Base-by-base conservation (phyloP, 2,113 vertebrate species). In the Oriolus oriolus region DNA sequence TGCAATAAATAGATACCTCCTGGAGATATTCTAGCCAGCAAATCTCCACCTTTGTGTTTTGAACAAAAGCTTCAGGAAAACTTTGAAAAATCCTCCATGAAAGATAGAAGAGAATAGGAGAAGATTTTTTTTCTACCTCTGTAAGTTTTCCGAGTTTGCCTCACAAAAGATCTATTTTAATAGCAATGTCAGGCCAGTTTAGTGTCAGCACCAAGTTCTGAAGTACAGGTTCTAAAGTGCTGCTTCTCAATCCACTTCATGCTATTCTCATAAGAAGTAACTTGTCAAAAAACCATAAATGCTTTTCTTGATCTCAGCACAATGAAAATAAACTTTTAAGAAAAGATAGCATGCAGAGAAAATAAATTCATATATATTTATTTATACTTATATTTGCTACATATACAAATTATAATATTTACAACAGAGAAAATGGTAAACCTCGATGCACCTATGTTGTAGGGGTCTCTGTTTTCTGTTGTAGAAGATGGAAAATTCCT, bases 61-160 rank as follows among this genome's bases (percentile, higher is more conserved):
- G 84, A 92, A 93, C 53, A 92, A 95, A 95, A 85, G 70, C 80
- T 75, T 41, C 60, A 49, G n/a, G 44, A 75, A 86, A 95, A 79
- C 37, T 86, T 89, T 86, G 49, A 86, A 95, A 93, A 89, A 87
- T 60, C 23, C 15, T 60, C 6, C 49, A 49, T 23, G 41, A 87
- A 87, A 83, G 28, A 57, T 0, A 70, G 57, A 61, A 83, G 45
- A 77, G 90, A 90, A 86, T 42, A n/a, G 13, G 42, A 85, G 35
- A 69, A 9, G 5, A 9, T 47, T 41, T 78, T 66, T 50, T 28
- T 59, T 4, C 54, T 60, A 9, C 24, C 44, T 42, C 75, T 47
- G 6, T 39, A 53, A 88, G 12, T 53, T 83, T 71, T 85, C 84
- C 71, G 63, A 39, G 26, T 79, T 70, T 92, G 52, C 24, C 10